phyloP scores from a whole-genome alignment of 2,797 vertebrate genomes.

The Notolabrus celidotus region DNA sequence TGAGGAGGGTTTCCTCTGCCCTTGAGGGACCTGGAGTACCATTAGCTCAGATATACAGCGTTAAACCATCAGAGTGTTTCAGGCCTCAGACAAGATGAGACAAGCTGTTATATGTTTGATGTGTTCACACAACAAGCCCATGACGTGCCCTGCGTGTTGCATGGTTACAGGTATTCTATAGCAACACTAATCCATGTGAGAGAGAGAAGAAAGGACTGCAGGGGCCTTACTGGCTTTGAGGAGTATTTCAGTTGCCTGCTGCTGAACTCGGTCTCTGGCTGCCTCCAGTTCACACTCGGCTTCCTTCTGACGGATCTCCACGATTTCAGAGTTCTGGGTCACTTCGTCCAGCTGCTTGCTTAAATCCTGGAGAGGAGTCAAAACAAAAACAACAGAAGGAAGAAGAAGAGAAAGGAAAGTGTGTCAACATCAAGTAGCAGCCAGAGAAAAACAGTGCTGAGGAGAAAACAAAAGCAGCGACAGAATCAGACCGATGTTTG shows the following conservation, averaged over 20 bases:
- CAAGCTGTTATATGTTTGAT: conserved; percentile 29
- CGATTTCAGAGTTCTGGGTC: conserved; percentile 93
- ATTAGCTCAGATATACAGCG: conserved; percentile 38
- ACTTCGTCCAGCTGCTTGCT: conserved; percentile 96
- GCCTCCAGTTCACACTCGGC: conserved; percentile 95
- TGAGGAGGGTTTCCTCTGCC: conserved; percentile 15
- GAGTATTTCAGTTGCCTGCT: conserved; percentile 97
- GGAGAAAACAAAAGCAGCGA: neutral
- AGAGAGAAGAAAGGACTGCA: neutral
- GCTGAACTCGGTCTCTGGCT: conserved; percentile 93
- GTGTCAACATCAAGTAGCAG: neutral
- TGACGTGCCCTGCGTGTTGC: neutral
- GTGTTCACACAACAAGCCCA: conserved; percentile 8
- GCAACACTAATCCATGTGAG: neutral
- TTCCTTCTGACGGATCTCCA: conserved; percentile 96
- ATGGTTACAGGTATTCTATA: neutral
- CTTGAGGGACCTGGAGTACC: conserved; percentile 8
- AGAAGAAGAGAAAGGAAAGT: neutral
- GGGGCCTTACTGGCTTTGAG: conserved; percentile 96
- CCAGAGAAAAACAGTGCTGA: no score
- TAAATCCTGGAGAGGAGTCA: conserved; percentile 86
- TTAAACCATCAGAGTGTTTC: conserved; percentile 34
- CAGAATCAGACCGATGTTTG: neutral
- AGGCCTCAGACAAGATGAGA: conserved; percentile 34
- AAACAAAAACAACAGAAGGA: conserved; percentile 5